Percentiles rank a stretch among this genome's conserved stretches.
phyloP scores from a whole-genome alignment of 2,113 vertebrate species.

The Alligator sinensis region DNA sequence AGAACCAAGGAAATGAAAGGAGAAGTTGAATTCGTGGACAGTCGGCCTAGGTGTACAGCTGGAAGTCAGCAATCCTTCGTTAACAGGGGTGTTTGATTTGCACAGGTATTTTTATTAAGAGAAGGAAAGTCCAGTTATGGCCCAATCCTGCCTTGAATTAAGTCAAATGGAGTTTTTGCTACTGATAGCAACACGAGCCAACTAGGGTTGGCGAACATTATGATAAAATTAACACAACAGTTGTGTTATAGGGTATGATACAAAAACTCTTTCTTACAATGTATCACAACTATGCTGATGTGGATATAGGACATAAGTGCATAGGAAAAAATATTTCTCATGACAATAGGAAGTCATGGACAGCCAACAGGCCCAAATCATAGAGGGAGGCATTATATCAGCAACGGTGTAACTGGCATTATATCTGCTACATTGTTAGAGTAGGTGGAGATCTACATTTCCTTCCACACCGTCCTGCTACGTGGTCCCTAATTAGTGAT shows the following conservation, averaged over 20 bases:
- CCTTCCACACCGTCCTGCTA: background rate
- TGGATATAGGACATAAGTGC: background rate
- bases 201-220: conserved; percentile 31
- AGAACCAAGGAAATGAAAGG: conserved; percentile 46
- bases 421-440: rapidly evolving
- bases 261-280: background rate
- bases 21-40: conserved; percentile 24
- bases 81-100: background rate
- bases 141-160: conserved; percentile 41
- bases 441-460: background rate
- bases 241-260: background rate
- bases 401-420: background rate
- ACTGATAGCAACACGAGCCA: conserved; percentile 5
- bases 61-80: conserved; percentile 24
- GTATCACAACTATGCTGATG: background rate
- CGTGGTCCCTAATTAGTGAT: background rate
- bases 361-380: rapidly evolving
- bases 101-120: conserved; percentile 27
- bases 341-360: background rate
- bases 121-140: conserved; percentile 37
- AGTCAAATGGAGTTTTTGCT: conserved; percentile 15
- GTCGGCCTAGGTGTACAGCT: background rate
- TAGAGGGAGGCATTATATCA: background rate
- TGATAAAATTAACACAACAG: conserved; percentile 54
- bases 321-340: background rate